A percentile compares a stretch with the other conserved stretches of the same genome.
These are phyloP conservation scores for Spinibarbus caldwelli DNA, from an alignment of 2,797 vertebrate species.

Conservation along the genomic window DNA sequence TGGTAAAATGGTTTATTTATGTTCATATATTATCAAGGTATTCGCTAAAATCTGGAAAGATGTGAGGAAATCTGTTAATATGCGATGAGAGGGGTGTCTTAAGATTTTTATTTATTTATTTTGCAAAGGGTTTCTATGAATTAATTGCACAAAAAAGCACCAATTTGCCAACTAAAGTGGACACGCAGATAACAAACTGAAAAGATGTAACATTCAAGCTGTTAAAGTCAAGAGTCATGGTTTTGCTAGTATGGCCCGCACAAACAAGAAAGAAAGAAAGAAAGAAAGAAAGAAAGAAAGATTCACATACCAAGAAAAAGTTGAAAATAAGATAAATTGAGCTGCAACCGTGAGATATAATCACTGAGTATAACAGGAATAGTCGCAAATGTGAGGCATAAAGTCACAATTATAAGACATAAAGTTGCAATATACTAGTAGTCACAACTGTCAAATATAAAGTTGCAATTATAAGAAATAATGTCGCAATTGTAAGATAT, in stretches of 20 bases:
- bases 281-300: neutral
- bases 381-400: neutral
- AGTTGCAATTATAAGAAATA: neutral
- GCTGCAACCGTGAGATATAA: neutral
- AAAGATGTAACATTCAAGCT: neutral
- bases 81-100: slow-evolving; percentile 19
- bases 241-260: neutral
- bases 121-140: neutral
- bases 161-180: neutral
- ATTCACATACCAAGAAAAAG: neutral
- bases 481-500: neutral
- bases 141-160: neutral
- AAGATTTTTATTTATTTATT: neutral
- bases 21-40: slow-evolving; percentile 46
- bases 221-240: neutral
- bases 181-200: neutral
- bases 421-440: neutral
- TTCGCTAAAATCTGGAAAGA: slow-evolving; percentile 50
- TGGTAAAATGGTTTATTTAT: slow-evolving; percentile 56
- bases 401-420: neutral
- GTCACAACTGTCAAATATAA: neutral
- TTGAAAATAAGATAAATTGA: too few relatives aligned
- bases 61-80: slow-evolving; percentile 51
- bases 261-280: neutral
- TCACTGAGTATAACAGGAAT: neutral